phyloP scores from a whole-genome alignment of 2,888 invertebrate genomes.

The Tetragnatha montana region DNA sequence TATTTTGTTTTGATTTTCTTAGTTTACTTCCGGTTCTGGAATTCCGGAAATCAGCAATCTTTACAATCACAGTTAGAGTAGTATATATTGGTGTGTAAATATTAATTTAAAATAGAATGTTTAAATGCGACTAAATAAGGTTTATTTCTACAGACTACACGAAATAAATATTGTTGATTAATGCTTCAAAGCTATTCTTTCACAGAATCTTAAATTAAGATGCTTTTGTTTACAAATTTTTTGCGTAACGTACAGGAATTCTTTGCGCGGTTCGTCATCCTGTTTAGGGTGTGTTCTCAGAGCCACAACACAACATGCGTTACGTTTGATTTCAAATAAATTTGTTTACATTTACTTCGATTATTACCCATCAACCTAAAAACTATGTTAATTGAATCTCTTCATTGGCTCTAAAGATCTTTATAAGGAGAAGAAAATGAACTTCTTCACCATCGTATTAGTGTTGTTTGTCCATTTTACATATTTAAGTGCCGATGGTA shows the following conservation, averaged over 20 bases:
- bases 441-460: conserved; percentile 3
- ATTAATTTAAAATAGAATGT: too few species aligned
- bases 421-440: conserved; percentile 13
- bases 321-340: conserved; percentile 10
- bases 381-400: conserved; percentile 23
- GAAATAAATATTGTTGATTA: too few species aligned
- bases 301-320: conserved; percentile 40
- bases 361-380: neutral
- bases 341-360: conserved; percentile 33
- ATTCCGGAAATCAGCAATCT: too few species aligned
- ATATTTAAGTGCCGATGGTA: conserved; percentile 53
- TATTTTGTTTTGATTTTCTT: too few species aligned
- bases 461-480: conserved; percentile 25
- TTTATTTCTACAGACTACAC: too few species aligned
- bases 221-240: neutral
- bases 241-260: conserved; percentile 27
- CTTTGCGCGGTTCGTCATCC: conserved; percentile 59
- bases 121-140: too few species aligned
- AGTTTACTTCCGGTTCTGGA: neutral
- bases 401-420: neutral
- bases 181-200: too few species aligned
- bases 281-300: conserved; percentile 67
- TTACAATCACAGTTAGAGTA: neutral
- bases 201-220: too few species aligned
- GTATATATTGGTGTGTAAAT: too few species aligned